These are phyloP conservation scores for Pristionchus exspectatus DNA, from an alignment of 2,888 invertebrate species.

Conservation along the genomic window DNA sequence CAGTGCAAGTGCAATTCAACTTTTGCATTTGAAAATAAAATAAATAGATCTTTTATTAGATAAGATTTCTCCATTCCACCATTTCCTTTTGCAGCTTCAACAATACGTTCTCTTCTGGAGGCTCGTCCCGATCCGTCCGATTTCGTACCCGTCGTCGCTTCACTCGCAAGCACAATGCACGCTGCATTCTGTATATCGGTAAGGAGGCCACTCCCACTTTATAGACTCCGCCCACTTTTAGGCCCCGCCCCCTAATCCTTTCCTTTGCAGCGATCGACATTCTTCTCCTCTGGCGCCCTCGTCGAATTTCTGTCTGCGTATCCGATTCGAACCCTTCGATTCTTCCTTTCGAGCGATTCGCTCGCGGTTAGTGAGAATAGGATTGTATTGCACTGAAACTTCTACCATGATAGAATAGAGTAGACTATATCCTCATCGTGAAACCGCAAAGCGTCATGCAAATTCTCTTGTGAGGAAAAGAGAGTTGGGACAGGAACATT, in stretches of 20 bases:
- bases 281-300: slow-evolving; percentile 56
- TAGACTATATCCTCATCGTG: too few species aligned
- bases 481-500: too few species aligned
- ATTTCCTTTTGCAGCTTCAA: not conserved
- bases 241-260: not conserved
- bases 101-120: slow-evolving; percentile 15
- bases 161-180: slow-evolving; percentile 50
- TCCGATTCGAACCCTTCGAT: slow-evolving; percentile 60
- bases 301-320: slow-evolving; percentile 59
- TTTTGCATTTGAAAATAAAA: not conserved
- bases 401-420: too few species aligned
- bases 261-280: slow-evolving; percentile 35
- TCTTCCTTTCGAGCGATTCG: slow-evolving; percentile 58
- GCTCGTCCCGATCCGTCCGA: slow-evolving; percentile 49
- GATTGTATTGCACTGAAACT: not conserved
- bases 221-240: not conserved
- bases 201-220: not conserved
- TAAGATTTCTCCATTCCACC: too few species aligned
- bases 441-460: too few species aligned
- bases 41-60: too few species aligned
- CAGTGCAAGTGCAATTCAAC: not conserved
- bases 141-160: slow-evolving; percentile 41
- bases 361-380: not conserved
- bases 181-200: slow-evolving; percentile 54
- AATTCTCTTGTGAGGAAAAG: too few species aligned